Base-by-base conservation (phyloP, 37 sponge, comb jelly and placozoan genomes). In the Petrosia ficiformis region DNA sequence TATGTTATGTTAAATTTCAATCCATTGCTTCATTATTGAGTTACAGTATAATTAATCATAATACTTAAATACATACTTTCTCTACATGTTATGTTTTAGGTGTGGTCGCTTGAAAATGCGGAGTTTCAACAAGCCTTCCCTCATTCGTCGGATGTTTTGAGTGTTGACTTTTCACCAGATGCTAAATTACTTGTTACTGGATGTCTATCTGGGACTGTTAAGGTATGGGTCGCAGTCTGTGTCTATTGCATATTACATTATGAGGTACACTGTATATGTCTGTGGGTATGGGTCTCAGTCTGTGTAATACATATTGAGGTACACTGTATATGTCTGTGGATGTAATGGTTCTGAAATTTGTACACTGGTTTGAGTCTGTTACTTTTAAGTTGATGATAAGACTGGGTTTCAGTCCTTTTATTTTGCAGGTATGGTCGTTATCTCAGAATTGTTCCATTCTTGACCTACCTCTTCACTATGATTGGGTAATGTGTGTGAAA, bases 371-470 rank as follows among this genome's bases (percentile, higher is more conserved):
- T n/a, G n/a, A n/a, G n/a, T n/a, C n/a, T n/a, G n/a, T n/a, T n/a
- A n/a, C n/a, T n/a, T n/a, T n/a, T n/a, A n/a, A n/a, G n/a, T n/a
- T n/a, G n/a, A n/a, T n/a, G n/a, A n/a, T n/a, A n/a, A n/a, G n/a
- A n/a, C n/a, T n/a, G n/a, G n/a, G n/a, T n/a, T n/a, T n/a, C n/a
- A n/a, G n/a, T n/a, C n/a, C n/a, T n/a, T n/a, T n/a, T n/a, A n/a
- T n/a, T 58, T 57, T 80, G 25, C 58, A 83, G 83, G 77, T 83
- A 6, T 83, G 83, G 83, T 83, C 83, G 40, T 28, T 77, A 4
- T 43, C 64, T 33, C 36, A 33, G 30, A 72, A 71, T 22, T 0
- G 14, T 2, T 57, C 70, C 0, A 48, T 84, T 28, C 63, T 71
- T 40, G 86, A 86, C 39, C 68, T 74, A 1, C 70, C 74, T 11